Conservation (phyloP, 2,888 invertebrate genomes). For the Hedychridium roseum region DNA sequence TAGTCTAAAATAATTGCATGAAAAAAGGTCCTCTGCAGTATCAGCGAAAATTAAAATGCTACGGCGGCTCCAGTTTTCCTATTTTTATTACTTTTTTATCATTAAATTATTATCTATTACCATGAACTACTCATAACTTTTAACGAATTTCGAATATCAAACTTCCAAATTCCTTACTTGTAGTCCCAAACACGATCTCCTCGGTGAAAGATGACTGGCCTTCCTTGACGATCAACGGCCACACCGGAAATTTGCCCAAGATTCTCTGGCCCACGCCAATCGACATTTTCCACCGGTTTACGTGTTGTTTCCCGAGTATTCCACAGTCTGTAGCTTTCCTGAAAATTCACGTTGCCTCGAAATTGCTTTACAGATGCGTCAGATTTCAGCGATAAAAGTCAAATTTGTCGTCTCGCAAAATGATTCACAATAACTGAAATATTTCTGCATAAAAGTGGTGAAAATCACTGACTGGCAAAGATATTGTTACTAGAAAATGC, state of each 20-base stretch:
- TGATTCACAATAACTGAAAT: no score
- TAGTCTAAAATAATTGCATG: not conserved
- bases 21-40: not conserved
- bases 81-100: not conserved
- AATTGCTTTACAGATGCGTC: no score
- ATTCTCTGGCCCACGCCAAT: conserved; percentile 59
- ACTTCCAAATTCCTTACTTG: conserved; percentile 66
- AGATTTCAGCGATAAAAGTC: no score
- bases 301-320: not conserved
- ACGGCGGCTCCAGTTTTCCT: not conserved
- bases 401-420: no score
- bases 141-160: conserved; percentile 8
- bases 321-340: no score
- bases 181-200: conserved; percentile 81
- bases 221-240: conserved; percentile 80
- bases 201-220: conserved; percentile 87
- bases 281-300: conserved; percentile 39
- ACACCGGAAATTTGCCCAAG: conserved; percentile 88
- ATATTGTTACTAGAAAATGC: no score
- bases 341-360: no score
- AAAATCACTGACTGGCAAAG: no score
- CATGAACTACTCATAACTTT: not conserved
- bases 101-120: not conserved
- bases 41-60: not conserved
- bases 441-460: conserved; percentile 9